Conservation (phyloP, 92 coral and sea anemone genomes). For the Pocillopora grandis region DNA sequence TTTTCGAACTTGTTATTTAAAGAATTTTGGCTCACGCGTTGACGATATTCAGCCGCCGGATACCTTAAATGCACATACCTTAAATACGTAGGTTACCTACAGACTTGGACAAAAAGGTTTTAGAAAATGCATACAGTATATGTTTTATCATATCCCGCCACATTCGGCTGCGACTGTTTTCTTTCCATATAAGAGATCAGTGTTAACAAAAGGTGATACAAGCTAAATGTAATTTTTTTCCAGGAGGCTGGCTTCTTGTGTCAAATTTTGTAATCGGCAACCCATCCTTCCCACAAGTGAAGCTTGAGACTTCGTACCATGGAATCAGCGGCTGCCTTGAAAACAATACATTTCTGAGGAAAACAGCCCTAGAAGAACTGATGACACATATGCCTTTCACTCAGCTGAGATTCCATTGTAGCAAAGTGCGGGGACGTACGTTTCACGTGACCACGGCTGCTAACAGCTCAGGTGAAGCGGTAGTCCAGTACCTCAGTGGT, state of each 20-base stretch:
- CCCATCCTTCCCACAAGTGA: background rate
- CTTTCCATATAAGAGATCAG: no score
- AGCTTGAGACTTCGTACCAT: background rate
- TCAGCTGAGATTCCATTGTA: slow-evolving; percentile 18
- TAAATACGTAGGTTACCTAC: no score
- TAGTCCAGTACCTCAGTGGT: slow-evolving; percentile 27
- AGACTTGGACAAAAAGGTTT: no score
- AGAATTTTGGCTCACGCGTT: no score
- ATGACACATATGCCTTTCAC: background rate
- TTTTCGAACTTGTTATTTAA: no score
- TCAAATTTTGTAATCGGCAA: slow-evolving; percentile 1
- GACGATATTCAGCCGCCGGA: no score
- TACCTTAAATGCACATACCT: no score
- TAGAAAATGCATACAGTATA: no score
- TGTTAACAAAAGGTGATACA: background rate
- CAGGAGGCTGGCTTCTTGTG: slow-evolving; percentile 26
- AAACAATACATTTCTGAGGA: background rate
- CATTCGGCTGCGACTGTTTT: no score
- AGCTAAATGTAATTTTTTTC: background rate
- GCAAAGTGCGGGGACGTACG: slow-evolving; percentile 2
- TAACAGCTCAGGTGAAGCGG: slow-evolving; percentile 30
- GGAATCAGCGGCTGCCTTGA: background rate
- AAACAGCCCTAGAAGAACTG: background rate
- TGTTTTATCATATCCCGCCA: no score
- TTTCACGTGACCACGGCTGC: slow-evolving; percentile 35